Evolutionary conservation across 1,140 invertebrate species (phyloP).

Genomic region (Psix sp.): DNA sequence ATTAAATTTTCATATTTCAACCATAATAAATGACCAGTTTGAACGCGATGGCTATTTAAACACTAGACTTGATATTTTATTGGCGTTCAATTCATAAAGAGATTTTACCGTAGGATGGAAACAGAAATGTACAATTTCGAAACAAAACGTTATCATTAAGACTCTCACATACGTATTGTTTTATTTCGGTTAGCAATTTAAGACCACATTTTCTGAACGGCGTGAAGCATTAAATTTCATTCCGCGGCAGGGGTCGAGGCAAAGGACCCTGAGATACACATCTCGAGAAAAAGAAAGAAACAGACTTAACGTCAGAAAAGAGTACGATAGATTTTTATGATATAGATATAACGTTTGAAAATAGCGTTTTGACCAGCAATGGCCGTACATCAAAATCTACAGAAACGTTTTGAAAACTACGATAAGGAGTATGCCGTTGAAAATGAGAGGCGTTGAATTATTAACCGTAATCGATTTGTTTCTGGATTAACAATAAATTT

Average conservation of each 20-base stretch:
- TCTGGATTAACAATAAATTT: no score
- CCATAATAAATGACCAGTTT: no score
- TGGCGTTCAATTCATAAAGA: no score
- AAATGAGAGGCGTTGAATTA: slow-evolving; percentile 56
- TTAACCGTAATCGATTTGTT: slow-evolving; percentile 47
- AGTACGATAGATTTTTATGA: slow-evolving; percentile 56
- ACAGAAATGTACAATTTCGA: slow-evolving; percentile 22
- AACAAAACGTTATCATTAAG: slow-evolving; percentile 40
- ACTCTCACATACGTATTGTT: slow-evolving; percentile 34
- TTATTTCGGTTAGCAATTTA: slow-evolving; percentile 37
- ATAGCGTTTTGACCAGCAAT: slow-evolving; percentile 52
- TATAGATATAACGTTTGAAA: slow-evolving; percentile 44
- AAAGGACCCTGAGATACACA: slow-evolving; percentile 31
- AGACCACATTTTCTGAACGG: slow-evolving; percentile 28
- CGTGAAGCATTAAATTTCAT: slow-evolving; percentile 47
- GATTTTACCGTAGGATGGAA: no score
- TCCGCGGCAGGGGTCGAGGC: slow-evolving; percentile 1
- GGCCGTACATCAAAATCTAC: slow-evolving; percentile 53
- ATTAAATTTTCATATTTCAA: no score
- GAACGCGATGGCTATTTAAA: no score
- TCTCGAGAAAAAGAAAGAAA: slow-evolving; percentile 26
- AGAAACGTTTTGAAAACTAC: slow-evolving; percentile 50
- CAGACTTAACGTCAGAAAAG: slow-evolving; percentile 7
- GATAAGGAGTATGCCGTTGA: slow-evolving; percentile 56
- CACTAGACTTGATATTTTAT: no score